phyloP scores from a whole-genome alignment of 2,888 invertebrate genomes.

The Mythimna pallens region DNA sequence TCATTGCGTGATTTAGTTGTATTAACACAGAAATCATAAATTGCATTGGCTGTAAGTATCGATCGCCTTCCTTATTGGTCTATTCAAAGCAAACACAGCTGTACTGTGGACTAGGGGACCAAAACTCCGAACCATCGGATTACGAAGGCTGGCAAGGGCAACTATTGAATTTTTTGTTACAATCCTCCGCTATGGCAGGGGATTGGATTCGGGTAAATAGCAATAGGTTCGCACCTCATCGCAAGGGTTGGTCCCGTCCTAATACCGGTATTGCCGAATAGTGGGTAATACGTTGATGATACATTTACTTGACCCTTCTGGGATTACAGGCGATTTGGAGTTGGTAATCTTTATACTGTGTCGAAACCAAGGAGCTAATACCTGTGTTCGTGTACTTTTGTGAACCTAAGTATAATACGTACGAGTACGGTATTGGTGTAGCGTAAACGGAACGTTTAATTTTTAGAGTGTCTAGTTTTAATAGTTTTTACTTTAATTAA shows the following conservation, averaged over 20 bases:
- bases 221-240: conserved; percentile 56
- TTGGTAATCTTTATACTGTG: conserved; percentile 41
- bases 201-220: conserved; percentile 51
- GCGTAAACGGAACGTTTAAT: not conserved
- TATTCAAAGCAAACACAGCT: conserved; percentile 48
- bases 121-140: conserved; percentile 25
- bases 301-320: conserved; percentile 46
- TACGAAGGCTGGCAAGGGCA: conserved; percentile 21
- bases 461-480: not conserved
- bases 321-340: conserved; percentile 41
- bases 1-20: conserved; percentile 20
- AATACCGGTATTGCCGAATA: conserved; percentile 38
- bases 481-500: too few relatives aligned
- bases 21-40: conserved; percentile 12
- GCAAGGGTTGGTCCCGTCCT: conserved; percentile 36
- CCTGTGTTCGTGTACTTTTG: not conserved
- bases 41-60: conserved; percentile 21
- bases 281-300: conserved; percentile 48
- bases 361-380: conserved; percentile 18
- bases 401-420: not conserved
- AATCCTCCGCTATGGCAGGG: conserved; percentile 32
- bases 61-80: conserved; percentile 9
- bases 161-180: conserved; percentile 45
- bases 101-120: conserved; percentile 31
- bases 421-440: not conserved